Conservation (phyloP, 2,888 invertebrate genomes). For the Drosophila gaucha region DNA sequence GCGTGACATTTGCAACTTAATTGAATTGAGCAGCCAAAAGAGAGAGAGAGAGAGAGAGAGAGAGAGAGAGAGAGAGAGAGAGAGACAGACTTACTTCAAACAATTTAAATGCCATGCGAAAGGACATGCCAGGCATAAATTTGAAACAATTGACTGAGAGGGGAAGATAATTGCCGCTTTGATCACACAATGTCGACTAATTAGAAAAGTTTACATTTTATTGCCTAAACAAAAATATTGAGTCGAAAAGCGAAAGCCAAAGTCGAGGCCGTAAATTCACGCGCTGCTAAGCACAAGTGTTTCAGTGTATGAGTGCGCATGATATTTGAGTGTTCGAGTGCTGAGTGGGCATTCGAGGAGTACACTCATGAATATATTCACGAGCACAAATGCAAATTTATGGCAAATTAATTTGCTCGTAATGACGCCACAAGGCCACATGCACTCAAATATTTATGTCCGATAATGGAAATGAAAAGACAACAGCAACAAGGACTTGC, state of each 20-base stretch:
- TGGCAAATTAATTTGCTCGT: constrained; percentile 72
- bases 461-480: constrained; percentile 57
- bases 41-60: background rate
- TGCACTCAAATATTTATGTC: constrained; percentile 65
- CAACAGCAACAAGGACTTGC: constrained; percentile 17
- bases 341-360: background rate
- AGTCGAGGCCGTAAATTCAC: constrained; percentile 13
- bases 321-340: background rate
- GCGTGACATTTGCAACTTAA: constrained; percentile 42
- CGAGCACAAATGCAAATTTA: constrained; percentile 60
- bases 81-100: constrained; percentile 45
- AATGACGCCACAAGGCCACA: constrained; percentile 53
- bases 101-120: constrained; percentile 47
- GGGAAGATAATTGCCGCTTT: constrained; percentile 78
- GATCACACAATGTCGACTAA: constrained; percentile 83
- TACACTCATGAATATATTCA: constrained; percentile 43
- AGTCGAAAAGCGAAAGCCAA: constrained; percentile 21
- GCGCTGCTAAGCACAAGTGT: constrained; percentile 26
- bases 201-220: constrained; percentile 80
- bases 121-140: constrained; percentile 20
- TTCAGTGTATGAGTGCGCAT: constrained; percentile 1
- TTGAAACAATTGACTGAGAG: background rate
- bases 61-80: background rate
- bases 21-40: constrained; percentile 42
- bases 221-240: constrained; percentile 61